Evolutionary conservation across 1,140 invertebrate species (phyloP).

Genomic region (Eulimnadia texana): DNA sequence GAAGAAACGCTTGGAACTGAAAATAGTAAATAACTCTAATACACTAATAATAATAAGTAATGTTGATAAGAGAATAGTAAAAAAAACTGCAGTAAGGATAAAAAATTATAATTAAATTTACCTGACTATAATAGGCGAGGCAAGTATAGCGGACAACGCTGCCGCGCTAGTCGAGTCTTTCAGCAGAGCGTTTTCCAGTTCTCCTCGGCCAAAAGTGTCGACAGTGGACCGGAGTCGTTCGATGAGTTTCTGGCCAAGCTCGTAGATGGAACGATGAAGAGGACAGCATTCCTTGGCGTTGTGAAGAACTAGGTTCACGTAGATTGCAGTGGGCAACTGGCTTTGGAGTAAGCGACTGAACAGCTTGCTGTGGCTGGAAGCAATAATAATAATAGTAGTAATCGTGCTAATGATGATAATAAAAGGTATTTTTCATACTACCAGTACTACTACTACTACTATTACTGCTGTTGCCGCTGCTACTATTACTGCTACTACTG

Average conservation of each 20-base stretch:
- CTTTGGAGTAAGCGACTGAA: background rate
- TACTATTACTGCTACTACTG: no score
- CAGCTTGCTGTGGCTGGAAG: background rate
- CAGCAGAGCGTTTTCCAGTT: constrained; percentile 4
- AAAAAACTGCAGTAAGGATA: no score
- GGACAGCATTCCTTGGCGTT: background rate
- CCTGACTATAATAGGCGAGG: constrained; percentile 1
- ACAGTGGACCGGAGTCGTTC: background rate
- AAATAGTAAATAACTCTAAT: no score
- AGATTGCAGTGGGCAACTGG: background rate
- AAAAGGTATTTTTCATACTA: background rate
- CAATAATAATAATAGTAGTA: background rate
- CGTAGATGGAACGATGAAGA: background rate
- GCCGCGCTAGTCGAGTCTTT: background rate
- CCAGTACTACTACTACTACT: no score
- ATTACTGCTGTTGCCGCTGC: no score
- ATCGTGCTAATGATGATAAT: background rate
- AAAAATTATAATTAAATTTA: no score
- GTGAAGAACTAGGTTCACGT: background rate
- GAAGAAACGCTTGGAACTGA: no score
- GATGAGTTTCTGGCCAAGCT: background rate
- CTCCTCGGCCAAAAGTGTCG: background rate
- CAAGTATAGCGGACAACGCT: background rate
- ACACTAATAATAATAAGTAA: no score
- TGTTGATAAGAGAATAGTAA: no score